Base-by-base conservation (phyloP, 1,140 invertebrate genomes). In the Orius laevigatus region DNA sequence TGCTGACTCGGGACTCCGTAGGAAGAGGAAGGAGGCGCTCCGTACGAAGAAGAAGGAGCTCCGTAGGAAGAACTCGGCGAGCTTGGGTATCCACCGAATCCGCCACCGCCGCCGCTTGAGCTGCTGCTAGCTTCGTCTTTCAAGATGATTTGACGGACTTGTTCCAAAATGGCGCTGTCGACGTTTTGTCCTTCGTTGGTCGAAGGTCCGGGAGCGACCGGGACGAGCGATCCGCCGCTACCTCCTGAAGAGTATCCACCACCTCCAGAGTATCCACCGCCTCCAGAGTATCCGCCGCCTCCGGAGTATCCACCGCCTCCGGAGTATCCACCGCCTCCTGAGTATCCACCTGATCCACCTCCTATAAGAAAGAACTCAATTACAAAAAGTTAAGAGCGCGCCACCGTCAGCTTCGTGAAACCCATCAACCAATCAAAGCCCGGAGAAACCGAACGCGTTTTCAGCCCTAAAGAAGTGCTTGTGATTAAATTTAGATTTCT, bases 111-210 rank as follows among this genome's bases (percentile, higher is more conserved):
- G 18, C 63, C 66, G 42, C 66, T 62, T 12, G 63, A 62, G 39
- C 66, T 63, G 19, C 73, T 65, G 51, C 71, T 63, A 51, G 75
- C 71, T 64, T 87, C 83, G 62, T 85, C 81, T 59, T 79, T 81
- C 51, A 85, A 67, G 42, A 86, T 70, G 59, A 86, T 84, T 63
- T 84, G 75, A 55, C 80, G 76, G 56, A 87, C 78, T 62, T 85
- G 79, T 60, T 84, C 80, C 45, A 86, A 68, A 46, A 86, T 72
- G 51, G 76, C 73, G 35, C 72, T 72, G 64, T 86, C 82, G 40
- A 87, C 79, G 62, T 77, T 74, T 56, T 79, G 77, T 41, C 83
- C 83, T 60, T 87, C 83, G 53, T 70, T 78, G 45, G 75, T 78
- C 55, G 80, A 78, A 60, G 75, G 74, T 46, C 81, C 81, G 40